phyloP scores from a whole-genome alignment of 2,113 vertebrate species.

The Salvator merianae region DNA sequence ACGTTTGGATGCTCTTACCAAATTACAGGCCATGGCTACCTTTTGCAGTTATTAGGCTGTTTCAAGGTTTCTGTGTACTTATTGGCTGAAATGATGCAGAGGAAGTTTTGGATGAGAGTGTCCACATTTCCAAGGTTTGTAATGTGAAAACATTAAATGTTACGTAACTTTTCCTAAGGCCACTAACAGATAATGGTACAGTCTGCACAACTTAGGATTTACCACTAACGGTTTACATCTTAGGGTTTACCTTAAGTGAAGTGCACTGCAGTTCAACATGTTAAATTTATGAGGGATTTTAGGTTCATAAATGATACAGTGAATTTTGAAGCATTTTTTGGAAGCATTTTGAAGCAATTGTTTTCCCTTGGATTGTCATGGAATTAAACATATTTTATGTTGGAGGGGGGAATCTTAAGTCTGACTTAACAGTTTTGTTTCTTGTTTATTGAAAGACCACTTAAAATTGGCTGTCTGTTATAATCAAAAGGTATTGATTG shows the following conservation, averaged over 20 bases:
- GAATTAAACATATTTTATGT: slow-evolving; percentile 37
- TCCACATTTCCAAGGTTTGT: slow-evolving; percentile 64
- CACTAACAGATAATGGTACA: slow-evolving; percentile 50
- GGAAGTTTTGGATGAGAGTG: slow-evolving; percentile 54
- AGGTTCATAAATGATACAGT: slow-evolving; percentile 49
- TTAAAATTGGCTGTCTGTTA: slow-evolving; percentile 35
- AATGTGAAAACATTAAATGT: slow-evolving; percentile 50
- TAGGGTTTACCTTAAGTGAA: slow-evolving; percentile 58
- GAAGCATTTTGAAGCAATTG: slow-evolving; percentile 35
- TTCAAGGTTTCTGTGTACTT: slow-evolving; percentile 69
- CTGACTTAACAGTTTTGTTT: slow-evolving; percentile 19
- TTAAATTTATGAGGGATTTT: slow-evolving; percentile 55
- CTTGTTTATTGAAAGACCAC: slow-evolving; percentile 21
- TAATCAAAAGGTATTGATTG: slow-evolving; percentile 25
- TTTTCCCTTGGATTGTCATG: slow-evolving; percentile 48
- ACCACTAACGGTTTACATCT: slow-evolving; percentile 60
- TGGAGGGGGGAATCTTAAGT: slow-evolving; percentile 23
- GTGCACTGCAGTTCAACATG: slow-evolving; percentile 69
- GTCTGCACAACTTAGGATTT: slow-evolving; percentile 63
- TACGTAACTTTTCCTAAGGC: slow-evolving; percentile 56
- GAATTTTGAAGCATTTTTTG: slow-evolving; percentile 68
- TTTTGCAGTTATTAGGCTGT: slow-evolving; percentile 65
- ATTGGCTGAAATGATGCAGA: slow-evolving; percentile 49
- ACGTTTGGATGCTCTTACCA: slow-evolving; percentile 59
- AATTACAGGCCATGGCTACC: slow-evolving; percentile 72